A percentile compares a stretch with the other conserved stretches of the same genome.
Conservation (phyloP, 2,113 vertebrate species). For the Caloenas nicobarica region DNA sequence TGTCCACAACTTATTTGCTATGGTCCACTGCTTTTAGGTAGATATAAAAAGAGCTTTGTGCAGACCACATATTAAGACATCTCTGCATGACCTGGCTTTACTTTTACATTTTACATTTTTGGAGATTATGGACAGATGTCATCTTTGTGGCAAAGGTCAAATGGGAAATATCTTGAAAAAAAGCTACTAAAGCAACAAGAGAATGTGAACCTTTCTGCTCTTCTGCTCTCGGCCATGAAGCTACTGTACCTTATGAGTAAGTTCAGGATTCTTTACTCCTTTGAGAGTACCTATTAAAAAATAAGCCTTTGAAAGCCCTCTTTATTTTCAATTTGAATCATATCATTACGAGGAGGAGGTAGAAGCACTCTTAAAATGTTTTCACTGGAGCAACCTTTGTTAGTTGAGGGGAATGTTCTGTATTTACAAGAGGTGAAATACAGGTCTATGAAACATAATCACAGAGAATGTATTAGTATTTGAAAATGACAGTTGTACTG, state of each 20-base stretch:
- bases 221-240: constrained; percentile 47
- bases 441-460: background rate
- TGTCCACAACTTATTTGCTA: constrained; percentile 60
- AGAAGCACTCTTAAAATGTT: background rate
- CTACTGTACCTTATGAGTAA: constrained; percentile 54
- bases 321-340: constrained; percentile 20
- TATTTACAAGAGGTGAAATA: background rate
- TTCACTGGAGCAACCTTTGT: background rate
- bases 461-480: background rate
- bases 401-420: background rate
- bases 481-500: background rate
- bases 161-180: constrained; percentile 64
- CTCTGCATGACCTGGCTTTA: constrained; percentile 49
- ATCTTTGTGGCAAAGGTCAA: constrained; percentile 67
- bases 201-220: constrained; percentile 34
- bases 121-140: constrained; percentile 39
- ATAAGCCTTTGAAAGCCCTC: constrained; percentile 34
- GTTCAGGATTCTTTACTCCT: constrained; percentile 29
- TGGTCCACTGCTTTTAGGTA: constrained; percentile 48
- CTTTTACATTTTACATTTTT: background rate
- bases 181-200: constrained; percentile 56
- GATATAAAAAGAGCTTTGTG: constrained; percentile 70
- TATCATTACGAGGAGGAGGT: background rate
- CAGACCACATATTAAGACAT: constrained; percentile 54
- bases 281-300: constrained; percentile 63